phyloP scores from a whole-genome alignment of 2,888 invertebrate genomes.

The Cerceris rybyensis region DNA sequence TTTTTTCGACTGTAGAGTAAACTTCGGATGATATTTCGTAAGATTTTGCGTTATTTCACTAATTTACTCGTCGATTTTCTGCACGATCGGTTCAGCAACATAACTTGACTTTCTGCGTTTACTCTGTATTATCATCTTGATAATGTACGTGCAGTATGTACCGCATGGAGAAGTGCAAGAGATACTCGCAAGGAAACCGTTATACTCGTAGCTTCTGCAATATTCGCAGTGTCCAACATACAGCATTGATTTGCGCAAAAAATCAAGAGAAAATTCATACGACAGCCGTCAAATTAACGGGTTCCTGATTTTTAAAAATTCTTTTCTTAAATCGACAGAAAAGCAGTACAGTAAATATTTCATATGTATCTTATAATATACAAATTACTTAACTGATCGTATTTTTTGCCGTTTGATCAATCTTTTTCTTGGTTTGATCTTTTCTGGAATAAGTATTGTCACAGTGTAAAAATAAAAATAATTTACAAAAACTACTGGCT shows the following conservation, averaged over 20 bases:
- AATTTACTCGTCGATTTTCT: slow-evolving; percentile 42
- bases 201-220: slow-evolving; percentile 38
- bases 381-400: no score
- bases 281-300: no score
- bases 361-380: no score
- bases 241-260: slow-evolving; percentile 27
- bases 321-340: no score
- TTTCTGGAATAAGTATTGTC: no score
- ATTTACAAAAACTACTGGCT: no score
- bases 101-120: slow-evolving; percentile 20
- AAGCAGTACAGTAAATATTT: no score
- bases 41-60: slow-evolving; percentile 9
- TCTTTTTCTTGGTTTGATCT: no score
- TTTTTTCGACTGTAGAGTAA: neutral
- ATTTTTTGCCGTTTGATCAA: no score
- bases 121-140: neutral
- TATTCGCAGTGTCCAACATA: slow-evolving; percentile 21
- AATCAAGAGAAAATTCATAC: no score
- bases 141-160: neutral
- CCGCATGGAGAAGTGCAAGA: slow-evolving; percentile 33
- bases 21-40: neutral
- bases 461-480: no score
- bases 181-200: slow-evolving; percentile 35
- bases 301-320: no score
- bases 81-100: slow-evolving; percentile 33